Evolutionary conservation across 1,140 invertebrate genomes (phyloP), one percentile per base, ranked within the genome.

Genomic region (Lutraria rhynchaena): DNA sequence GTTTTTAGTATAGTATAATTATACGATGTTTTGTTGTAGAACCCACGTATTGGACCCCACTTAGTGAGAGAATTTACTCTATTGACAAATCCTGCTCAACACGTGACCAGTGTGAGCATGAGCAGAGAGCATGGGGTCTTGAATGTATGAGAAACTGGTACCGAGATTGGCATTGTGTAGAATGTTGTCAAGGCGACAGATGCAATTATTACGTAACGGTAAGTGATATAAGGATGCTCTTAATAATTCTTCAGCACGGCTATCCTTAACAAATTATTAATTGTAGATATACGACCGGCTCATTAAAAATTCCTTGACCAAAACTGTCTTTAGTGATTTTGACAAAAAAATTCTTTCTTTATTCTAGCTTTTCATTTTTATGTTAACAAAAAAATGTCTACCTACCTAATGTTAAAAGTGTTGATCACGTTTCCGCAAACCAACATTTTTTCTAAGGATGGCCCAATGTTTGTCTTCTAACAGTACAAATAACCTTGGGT

Each of bases 191-290:
- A 89, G 98, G 98, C 55, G 98, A 99, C 92, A 94, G 97, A 77
- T 99, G 98, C 92, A 99, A 99, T 92, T 99, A 98, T 92, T 99
- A 96, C 92, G 95, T 98, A 31, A 97, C 99, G 89, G 98, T 99
- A 94, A 97, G 96, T 84, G 37, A n/a, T 51, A 33, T 37, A 15
- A 46, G 15, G 19, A 87, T 3, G 9, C 9, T 27, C 65, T 71
- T 29, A 33, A 44, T 37, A n/a, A 33, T 5, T 61, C 69, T 15
- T 57, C 53, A 7, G 46, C 46, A 22, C 70, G 51, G 24, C 13
- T 17, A 22, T 27, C 44, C 22, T 22, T 31, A 9, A 24, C 75
- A 13, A 44, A 15, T 29, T 31, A 31, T 13, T 49, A 41, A 46
- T 5, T 70, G 7, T 5, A 7, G 11, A 57, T 44, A 58, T 82